Percentiles rank a stretch among this genome's conserved stretches.
These are phyloP conservation scores for Hoplodrina ambigua DNA, from an alignment of 2,888 invertebrate genomes.

Conservation along the genomic window DNA sequence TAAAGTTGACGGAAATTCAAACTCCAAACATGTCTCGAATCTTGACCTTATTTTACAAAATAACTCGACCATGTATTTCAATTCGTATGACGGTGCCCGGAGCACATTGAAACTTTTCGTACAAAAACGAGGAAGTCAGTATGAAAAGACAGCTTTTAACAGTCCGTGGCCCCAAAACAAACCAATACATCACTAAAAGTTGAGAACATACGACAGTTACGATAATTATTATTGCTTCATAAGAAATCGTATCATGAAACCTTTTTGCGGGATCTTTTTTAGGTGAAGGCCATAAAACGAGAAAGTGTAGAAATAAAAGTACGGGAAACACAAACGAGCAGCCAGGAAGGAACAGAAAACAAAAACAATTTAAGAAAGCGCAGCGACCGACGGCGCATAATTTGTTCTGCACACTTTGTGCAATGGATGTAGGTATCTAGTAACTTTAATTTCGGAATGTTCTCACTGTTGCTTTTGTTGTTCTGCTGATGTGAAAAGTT, in stretches of 20 bases:
- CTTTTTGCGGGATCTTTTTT: conserved; percentile 33
- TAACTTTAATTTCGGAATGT: conserved; percentile 53
- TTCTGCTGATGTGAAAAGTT: conserved; percentile 54
- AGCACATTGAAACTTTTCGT: conserved; percentile 29
- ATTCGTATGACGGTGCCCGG: conserved; percentile 26
- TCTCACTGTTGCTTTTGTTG: conserved; percentile 43
- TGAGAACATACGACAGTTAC: conserved; percentile 27
- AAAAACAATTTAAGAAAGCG: conserved; percentile 63
- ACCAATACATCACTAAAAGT: conserved; percentile 44
- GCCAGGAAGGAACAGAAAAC: conserved; percentile 35
- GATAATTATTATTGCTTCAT: conserved; percentile 40
- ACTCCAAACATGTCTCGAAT: conserved; percentile 26
- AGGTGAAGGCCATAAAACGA: conserved; percentile 35
- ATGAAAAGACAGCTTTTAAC: conserved; percentile 33
- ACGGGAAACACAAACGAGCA: conserved; percentile 39
- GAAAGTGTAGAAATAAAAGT: conserved; percentile 27
- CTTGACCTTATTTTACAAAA: conserved; percentile 41
- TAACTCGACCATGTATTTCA: conserved; percentile 41
- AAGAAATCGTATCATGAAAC: conserved; percentile 27
- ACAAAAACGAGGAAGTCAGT: conserved; percentile 30
- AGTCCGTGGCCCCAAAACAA: conserved; percentile 36
- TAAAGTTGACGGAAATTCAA: conserved; percentile 27
- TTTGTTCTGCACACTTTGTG: conserved; percentile 58
- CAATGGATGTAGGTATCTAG: conserved; percentile 37
- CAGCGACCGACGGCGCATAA: conserved; percentile 52